Conservation (phyloP, 1,140 invertebrate genomes). For the Bilobella aurantiaca region DNA sequence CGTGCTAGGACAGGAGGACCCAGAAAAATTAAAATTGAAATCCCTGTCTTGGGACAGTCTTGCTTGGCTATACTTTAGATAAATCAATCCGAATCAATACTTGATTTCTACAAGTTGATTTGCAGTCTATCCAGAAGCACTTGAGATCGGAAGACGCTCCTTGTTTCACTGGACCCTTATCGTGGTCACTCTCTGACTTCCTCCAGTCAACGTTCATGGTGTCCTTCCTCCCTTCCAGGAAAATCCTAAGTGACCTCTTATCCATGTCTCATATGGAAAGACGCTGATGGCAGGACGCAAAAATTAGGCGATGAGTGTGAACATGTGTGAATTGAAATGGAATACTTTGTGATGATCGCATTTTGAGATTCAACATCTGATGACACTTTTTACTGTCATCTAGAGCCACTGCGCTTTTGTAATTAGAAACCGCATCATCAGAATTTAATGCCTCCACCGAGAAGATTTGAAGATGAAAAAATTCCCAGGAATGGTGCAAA, state of each 20-base stretch:
- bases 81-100: conserved; percentile 41
- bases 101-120: conserved; percentile 62
- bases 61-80: background rate
- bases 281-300: no score
- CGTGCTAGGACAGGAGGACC: background rate
- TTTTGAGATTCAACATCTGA: background rate
- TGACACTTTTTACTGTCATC: conserved; percentile 2
- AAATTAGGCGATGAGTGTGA: no score
- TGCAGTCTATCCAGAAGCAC: conserved; percentile 80
- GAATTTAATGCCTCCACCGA: no score
- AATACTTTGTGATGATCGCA: background rate
- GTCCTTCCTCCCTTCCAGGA: background rate
- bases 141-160: background rate
- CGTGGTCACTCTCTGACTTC: background rate
- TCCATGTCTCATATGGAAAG: background rate
- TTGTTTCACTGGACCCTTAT: background rate
- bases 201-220: background rate
- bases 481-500: no score
- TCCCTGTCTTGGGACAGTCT: no score
- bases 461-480: no score
- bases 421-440: no score
- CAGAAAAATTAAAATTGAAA: background rate
- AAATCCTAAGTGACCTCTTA: background rate
- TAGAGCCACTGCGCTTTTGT: no score
- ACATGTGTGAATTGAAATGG: conserved; percentile 1